These are phyloP conservation scores for Austrolebias charrua DNA, from an alignment of 2,797 vertebrate genomes.

Conservation along the genomic window DNA sequence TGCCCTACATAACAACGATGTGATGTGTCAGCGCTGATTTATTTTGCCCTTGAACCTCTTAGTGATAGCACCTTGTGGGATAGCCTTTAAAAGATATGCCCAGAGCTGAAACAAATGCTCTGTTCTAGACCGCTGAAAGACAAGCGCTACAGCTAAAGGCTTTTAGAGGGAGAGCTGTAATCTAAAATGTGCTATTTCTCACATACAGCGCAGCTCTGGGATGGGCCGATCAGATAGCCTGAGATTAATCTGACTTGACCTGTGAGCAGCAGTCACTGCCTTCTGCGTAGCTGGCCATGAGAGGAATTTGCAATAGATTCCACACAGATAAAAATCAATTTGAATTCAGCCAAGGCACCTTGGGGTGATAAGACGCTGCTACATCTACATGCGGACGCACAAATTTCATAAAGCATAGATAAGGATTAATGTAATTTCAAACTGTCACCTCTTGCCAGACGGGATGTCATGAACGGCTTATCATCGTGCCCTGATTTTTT, in stretches of 20 bases:
- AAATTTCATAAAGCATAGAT: slow-evolving; percentile 69
- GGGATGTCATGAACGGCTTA: slow-evolving; percentile 57
- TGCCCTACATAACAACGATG: slow-evolving; percentile 66
- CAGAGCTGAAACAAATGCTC: slow-evolving; percentile 64
- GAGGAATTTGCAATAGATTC: slow-evolving; percentile 64
- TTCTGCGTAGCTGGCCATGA: slow-evolving; percentile 51
- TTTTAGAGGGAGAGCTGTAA: slow-evolving; percentile 61
- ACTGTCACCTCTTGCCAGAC: slow-evolving; percentile 63
- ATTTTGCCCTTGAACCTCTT: slow-evolving; percentile 77
- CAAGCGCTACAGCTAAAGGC: slow-evolving; percentile 54
- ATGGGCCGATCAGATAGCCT: slow-evolving; percentile 58
- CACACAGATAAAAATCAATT: slow-evolving; percentile 61
- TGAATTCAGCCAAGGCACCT: slow-evolving; percentile 45
- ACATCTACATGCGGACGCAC: slow-evolving; percentile 38
- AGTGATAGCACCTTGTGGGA: slow-evolving; percentile 66
- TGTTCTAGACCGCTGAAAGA: slow-evolving; percentile 53
- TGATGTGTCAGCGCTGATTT: slow-evolving; percentile 75
- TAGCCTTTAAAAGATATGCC: slow-evolving; percentile 64
- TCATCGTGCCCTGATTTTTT: slow-evolving; percentile 48
- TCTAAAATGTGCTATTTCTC: slow-evolving; percentile 71
- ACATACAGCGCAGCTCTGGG: slow-evolving; percentile 45
- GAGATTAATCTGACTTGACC: slow-evolving; percentile 70
- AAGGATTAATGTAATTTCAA: slow-evolving; percentile 70
- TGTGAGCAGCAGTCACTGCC: slow-evolving; percentile 57
- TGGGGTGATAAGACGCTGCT: slow-evolving; percentile 36